phyloP scores from a whole-genome alignment of 2,113 vertebrate genomes.

The Mormyrus iriodes region DNA sequence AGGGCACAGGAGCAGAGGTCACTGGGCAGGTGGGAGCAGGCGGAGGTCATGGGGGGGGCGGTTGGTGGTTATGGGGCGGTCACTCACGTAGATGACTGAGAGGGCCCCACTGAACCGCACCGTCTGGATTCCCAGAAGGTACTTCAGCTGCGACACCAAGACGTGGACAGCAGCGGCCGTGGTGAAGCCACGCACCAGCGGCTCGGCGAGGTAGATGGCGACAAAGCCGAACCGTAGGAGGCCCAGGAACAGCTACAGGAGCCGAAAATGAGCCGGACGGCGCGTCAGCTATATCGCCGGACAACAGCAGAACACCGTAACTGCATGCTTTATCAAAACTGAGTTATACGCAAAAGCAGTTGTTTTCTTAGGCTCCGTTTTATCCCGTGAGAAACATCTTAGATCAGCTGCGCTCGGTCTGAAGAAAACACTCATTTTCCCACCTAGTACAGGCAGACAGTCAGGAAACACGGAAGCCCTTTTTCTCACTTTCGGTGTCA shows the following conservation, averaged over 20 bases:
- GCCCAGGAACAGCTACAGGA: conserved; percentile 73
- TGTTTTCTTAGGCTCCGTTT: not conserved
- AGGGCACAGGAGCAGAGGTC: too few species aligned
- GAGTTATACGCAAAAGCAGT: not conserved
- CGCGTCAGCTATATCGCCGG: not conserved
- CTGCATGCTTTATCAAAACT: not conserved
- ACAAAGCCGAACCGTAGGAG: conserved; percentile 90
- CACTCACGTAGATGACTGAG: conserved; percentile 80
- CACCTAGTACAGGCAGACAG: not conserved
- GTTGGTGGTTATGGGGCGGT: not conserved
- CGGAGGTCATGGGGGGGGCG: too few species aligned
- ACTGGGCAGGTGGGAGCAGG: too few species aligned
- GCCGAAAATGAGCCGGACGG: not conserved
- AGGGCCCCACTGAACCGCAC: conserved; percentile 76
- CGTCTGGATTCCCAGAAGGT: conserved; percentile 82
- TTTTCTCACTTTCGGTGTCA: not conserved
- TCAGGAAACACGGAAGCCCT: not conserved
- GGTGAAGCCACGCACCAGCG: conserved; percentile 89
- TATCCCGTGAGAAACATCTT: not conserved
- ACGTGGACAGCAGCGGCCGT: conserved; percentile 88
- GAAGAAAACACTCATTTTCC: not conserved
- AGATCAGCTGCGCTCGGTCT: not conserved
- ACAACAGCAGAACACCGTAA: not conserved
- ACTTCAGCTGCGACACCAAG: conserved; percentile 86
- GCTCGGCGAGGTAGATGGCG: conserved; percentile 89